These are phyloP conservation scores for Diplodus puntazzo DNA, from an alignment of 2,797 vertebrate genomes.

Conservation along the genomic window DNA sequence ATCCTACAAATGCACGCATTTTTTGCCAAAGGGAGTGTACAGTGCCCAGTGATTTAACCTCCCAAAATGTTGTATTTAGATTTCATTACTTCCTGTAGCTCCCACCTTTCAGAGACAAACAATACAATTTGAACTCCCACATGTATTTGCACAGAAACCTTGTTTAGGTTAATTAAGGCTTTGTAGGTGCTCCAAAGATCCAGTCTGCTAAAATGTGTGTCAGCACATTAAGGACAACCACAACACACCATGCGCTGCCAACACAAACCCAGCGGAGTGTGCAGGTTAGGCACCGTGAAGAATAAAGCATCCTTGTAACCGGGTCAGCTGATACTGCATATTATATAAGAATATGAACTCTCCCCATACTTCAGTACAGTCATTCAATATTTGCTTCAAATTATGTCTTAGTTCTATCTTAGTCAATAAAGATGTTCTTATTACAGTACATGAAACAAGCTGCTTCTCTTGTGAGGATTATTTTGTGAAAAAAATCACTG, in stretches of 20 bases:
- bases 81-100: constrained; percentile 37
- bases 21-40: background rate
- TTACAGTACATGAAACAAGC: background rate
- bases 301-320: constrained; percentile 17
- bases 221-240: constrained; percentile 74
- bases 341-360: background rate
- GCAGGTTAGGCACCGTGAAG: constrained; percentile 17
- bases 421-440: background rate
- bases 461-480: background rate
- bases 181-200: constrained; percentile 57
- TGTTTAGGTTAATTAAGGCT: constrained; percentile 82
- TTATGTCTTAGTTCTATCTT: background rate
- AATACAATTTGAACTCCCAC: constrained; percentile 44
- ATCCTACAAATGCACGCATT: background rate
- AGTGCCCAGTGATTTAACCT: constrained; percentile 4
- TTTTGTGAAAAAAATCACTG: background rate
- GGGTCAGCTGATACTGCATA: constrained; percentile 1
- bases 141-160: constrained; percentile 39
- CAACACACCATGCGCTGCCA: constrained; percentile 59
- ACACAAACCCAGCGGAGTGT: constrained; percentile 65
- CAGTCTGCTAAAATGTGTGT: constrained; percentile 68
- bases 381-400: too few species aligned
- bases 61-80: constrained; percentile 20
- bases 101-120: constrained; percentile 18
- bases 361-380: too few species aligned